Evolutionary conservation across 30 jellyfish, hydroid and myxozoan species (phyloP).

Genomic region (Turritopsis dohrnii): DNA sequence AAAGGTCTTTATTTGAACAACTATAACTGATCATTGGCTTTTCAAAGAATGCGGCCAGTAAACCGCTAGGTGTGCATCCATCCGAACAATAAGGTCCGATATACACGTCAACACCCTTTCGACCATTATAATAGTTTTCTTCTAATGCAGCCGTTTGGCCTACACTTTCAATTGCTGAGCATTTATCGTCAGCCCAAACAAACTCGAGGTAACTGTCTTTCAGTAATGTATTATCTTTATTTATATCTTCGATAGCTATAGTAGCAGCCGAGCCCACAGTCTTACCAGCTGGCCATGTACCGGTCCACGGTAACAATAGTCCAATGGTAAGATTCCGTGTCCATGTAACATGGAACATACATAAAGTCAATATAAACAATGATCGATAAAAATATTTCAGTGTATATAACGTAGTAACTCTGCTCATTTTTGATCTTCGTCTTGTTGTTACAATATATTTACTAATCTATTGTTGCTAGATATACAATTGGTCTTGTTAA

Average conservation of each 20-base stretch:
- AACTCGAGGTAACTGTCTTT: neutral
- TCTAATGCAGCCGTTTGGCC: constrained; percentile 24
- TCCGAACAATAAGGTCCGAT: constrained; percentile 49
- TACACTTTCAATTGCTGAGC: constrained; percentile 18
- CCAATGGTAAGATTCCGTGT: constrained; percentile 66
- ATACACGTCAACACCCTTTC: constrained; percentile 37
- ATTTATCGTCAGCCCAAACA: constrained; percentile 28
- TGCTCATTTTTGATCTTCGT: neutral
- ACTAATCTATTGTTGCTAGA: neutral
- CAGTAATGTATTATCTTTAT: constrained; percentile 18
- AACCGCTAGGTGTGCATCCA: constrained; percentile 45
- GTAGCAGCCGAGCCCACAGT: constrained; percentile 41
- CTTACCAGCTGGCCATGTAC: constrained; percentile 85
- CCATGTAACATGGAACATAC: neutral
- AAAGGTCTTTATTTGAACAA: constrained; percentile 53
- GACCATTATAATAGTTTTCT: neutral
- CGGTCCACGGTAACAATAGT: constrained; percentile 90
- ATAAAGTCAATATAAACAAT: neutral
- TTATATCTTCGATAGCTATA: constrained; percentile 37
- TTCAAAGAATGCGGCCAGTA: constrained; percentile 36
- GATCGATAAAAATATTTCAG: neutral
- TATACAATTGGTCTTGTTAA: neutral
- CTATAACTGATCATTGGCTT: constrained; percentile 83
- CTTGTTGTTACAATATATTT: neutral
- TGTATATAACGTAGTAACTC: neutral